A percentile compares a stretch with the other conserved stretches of the same genome.
These are phyloP conservation scores for Theretra japonica DNA, from an alignment of 2,888 invertebrate species.

Conservation along the genomic window DNA sequence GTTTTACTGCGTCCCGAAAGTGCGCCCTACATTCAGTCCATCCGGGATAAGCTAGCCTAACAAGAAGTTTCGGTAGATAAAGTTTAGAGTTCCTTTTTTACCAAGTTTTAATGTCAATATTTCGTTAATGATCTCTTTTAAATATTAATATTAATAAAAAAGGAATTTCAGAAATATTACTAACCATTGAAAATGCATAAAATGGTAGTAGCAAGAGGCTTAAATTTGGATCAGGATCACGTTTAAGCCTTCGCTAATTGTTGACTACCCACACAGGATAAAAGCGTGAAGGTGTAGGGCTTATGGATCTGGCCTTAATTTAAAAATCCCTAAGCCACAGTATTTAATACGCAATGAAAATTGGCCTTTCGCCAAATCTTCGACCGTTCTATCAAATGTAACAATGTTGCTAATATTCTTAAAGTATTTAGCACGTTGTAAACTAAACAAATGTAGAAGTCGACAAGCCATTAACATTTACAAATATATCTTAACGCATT, in stretches of 20 bases:
- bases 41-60: background rate
- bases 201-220: too few relatives aligned
- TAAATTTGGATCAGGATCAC: too few relatives aligned
- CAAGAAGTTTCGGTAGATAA: background rate
- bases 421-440: conserved; percentile 5
- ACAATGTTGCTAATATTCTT: background rate
- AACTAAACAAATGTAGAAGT: background rate
- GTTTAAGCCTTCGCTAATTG: too few relatives aligned
- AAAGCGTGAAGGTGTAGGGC: too few relatives aligned
- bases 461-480: conserved; percentile 15
- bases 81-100: background rate
- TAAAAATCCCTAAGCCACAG: too few relatives aligned
- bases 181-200: too few relatives aligned
- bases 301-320: too few relatives aligned
- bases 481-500: background rate
- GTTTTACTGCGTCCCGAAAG: conserved; percentile 8
- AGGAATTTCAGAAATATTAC: too few relatives aligned
- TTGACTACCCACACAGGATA: too few relatives aligned
- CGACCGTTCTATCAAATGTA: background rate
- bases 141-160: too few relatives aligned
- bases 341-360: background rate
- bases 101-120: too few relatives aligned
- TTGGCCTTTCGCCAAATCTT: conserved; percentile 9
- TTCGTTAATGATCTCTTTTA: too few relatives aligned
- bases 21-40: conserved; percentile 16